Conservation (phyloP, 2,113 vertebrate genomes). For the Sitta europaea region DNA sequence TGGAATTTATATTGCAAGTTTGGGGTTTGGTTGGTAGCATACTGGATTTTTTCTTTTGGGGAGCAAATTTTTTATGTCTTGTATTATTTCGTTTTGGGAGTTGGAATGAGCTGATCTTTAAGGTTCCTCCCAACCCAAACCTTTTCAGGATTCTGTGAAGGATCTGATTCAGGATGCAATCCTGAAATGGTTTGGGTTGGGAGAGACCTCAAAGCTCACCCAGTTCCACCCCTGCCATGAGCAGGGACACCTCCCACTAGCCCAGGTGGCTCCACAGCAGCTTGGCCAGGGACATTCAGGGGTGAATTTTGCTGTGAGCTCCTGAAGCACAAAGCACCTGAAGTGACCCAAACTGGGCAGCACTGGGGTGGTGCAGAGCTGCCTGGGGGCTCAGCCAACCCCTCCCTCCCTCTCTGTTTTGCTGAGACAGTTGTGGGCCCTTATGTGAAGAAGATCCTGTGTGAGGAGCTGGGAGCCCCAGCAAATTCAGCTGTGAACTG, state of each 20-base stretch:
- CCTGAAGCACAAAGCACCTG: background rate
- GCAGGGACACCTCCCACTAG: background rate
- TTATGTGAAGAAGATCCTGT: slow-evolving; percentile 94
- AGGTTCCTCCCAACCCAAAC: background rate
- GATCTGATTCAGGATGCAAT: background rate
- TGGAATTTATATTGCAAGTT: background rate
- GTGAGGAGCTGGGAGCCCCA: slow-evolving; percentile 93
- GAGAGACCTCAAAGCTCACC: background rate
- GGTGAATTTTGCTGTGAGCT: background rate
- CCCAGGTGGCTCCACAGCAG: background rate
- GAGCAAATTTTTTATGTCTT: background rate
- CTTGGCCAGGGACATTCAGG: background rate
- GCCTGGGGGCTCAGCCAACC: background rate
- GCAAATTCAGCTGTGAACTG: slow-evolving; percentile 92
- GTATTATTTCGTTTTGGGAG: background rate
- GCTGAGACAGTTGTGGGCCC: slow-evolving; percentile 85
- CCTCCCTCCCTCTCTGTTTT: background rate
- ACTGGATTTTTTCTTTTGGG: background rate
- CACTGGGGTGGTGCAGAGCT: background rate
- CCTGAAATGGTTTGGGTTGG: background rate
- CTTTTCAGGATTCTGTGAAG: background rate
- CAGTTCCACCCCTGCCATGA: background rate
- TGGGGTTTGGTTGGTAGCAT: background rate
- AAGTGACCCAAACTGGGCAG: background rate
- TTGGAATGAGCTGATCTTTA: background rate